These are phyloP conservation scores for Ibycter americanus DNA, from an alignment of 2,797 vertebrate genomes.

Conservation along the genomic window DNA sequence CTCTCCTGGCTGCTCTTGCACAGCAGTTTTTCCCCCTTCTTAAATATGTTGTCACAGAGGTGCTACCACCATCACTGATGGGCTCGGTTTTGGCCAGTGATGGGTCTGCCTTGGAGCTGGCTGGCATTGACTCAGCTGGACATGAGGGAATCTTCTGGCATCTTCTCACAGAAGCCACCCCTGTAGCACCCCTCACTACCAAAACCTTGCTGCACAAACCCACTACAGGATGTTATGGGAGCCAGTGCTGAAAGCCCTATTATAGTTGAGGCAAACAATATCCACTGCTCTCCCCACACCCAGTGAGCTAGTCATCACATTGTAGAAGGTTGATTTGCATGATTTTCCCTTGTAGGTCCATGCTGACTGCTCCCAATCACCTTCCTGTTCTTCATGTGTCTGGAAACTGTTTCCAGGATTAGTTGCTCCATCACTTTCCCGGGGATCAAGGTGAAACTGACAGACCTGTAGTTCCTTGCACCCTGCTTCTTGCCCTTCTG, in stretches of 20 bases:
- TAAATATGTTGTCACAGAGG: background rate
- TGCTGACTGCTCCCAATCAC: no score
- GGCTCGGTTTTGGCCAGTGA: accelerated
- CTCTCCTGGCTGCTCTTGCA: background rate
- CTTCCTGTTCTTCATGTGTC: background rate
- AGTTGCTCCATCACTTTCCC: background rate
- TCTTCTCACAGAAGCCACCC: no score
- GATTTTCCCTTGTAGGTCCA: background rate
- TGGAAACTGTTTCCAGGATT: background rate
- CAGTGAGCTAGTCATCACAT: background rate
- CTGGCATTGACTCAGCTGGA: background rate
- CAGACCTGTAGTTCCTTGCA: background rate
- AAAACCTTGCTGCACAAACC: no score
- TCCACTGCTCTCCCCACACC: background rate
- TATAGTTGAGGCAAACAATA: background rate
- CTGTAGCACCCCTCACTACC: no score
- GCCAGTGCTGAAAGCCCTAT: no score
- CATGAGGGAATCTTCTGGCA: no score
- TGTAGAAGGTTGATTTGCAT: background rate
- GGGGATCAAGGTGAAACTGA: background rate
- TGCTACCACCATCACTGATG: accelerated
- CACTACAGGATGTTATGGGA: no score
- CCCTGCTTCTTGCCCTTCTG: background rate
- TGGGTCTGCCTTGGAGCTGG: background rate
- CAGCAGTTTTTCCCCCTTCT: background rate